A percentile compares a stretch with the other conserved stretches of the same genome.
Evolutionary conservation across 1,140 invertebrate genomes (phyloP).

Genomic region (Aphaenogaster rudis): DNA sequence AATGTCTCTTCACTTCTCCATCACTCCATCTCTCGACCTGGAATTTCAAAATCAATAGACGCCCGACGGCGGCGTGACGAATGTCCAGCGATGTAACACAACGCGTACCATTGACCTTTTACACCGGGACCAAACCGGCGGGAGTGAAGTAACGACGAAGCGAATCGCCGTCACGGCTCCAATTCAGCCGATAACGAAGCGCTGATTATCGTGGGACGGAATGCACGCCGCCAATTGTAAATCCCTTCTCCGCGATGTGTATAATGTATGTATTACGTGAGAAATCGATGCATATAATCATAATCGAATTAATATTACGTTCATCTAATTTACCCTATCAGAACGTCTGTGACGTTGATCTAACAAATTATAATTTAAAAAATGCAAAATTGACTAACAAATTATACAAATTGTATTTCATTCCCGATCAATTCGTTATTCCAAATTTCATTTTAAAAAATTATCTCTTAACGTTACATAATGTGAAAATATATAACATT

Average conservation of each 20-base stretch:
- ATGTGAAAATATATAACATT: background rate
- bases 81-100: conserved; percentile 47
- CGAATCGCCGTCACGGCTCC: conserved; percentile 69
- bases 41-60: conserved; percentile 69
- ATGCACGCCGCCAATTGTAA: conserved; percentile 67
- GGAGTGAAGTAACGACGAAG: conserved; percentile 43
- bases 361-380: background rate
- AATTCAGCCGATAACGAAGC: conserved; percentile 80
- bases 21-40: conserved; percentile 4
- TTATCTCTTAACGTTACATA: background rate
- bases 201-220: conserved; percentile 80
- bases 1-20: background rate
- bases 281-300: conserved; percentile 50
- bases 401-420: background rate
- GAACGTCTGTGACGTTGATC: background rate
- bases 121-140: conserved; percentile 57
- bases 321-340: background rate
- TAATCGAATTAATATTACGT: conserved; percentile 7
- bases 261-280: conserved; percentile 43
- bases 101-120: conserved; percentile 73
- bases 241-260: conserved; percentile 50
- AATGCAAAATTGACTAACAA: background rate
- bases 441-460: background rate
- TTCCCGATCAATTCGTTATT: background rate
- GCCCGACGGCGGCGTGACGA: conserved; percentile 57